phyloP scores from a whole-genome alignment of 2,113 vertebrate genomes.

The Candoia aspera region DNA sequence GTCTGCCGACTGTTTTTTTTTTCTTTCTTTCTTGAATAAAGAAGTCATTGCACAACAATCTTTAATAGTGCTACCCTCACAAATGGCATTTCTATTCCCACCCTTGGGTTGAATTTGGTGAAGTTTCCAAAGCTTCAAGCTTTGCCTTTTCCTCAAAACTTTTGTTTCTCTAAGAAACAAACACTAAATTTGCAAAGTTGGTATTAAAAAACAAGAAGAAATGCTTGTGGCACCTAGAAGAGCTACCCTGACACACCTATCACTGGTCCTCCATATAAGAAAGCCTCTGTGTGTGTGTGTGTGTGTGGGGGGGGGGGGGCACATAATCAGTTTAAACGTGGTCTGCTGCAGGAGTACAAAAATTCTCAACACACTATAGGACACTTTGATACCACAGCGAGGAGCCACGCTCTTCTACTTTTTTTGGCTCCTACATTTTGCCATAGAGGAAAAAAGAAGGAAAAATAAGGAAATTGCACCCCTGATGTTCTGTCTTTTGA shows the following conservation, averaged over 20 bases:
- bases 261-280: slow-evolving; percentile 68
- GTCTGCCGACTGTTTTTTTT: slow-evolving; percentile 76
- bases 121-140: slow-evolving; percentile 73
- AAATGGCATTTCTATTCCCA: not conserved
- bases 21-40: slow-evolving; percentile 76
- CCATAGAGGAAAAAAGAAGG: not conserved
- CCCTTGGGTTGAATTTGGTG: slow-evolving; percentile 71
- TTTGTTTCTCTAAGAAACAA: slow-evolving; percentile 64
- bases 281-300: slow-evolving; percentile 54
- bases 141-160: slow-evolving; percentile 65
- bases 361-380: not conserved
- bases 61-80: slow-evolving; percentile 71
- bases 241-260: slow-evolving; percentile 71
- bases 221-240: slow-evolving; percentile 71
- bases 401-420: not conserved
- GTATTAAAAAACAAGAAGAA: slow-evolving; percentile 28
- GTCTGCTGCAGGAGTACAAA: not conserved
- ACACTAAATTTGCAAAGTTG: slow-evolving; percentile 72
- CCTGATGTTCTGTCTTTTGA: slow-evolving; percentile 62
- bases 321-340: not conserved
- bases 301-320: not conserved
- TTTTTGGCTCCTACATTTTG: not conserved
- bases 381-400: not conserved
- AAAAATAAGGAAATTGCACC: not conserved
- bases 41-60: slow-evolving; percentile 80